Conservation (phyloP, 2,113 vertebrate genomes). For the Abramis brama region DNA sequence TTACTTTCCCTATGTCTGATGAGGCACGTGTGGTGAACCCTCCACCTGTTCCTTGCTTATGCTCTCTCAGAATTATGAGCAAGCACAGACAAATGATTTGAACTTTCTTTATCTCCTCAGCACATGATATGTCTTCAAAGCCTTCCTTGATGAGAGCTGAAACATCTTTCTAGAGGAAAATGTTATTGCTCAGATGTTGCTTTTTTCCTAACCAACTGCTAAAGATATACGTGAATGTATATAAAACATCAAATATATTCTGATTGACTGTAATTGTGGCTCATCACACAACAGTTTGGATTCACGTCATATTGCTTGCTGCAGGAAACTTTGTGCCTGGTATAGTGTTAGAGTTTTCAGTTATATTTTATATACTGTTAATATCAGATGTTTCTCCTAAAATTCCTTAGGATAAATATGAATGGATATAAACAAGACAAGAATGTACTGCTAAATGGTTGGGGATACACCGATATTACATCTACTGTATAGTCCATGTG, state of each 20-base stretch:
- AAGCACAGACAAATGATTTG: not conserved
- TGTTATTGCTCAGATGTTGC: constrained; percentile 1
- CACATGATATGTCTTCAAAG: not conserved
- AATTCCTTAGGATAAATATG: not conserved
- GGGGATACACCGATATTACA: not conserved
- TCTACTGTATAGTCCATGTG: not conserved
- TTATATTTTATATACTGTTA: not conserved
- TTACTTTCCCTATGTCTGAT: not conserved
- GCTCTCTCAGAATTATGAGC: not conserved
- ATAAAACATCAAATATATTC: not conserved
- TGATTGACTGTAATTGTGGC: not conserved
- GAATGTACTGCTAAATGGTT: not conserved
- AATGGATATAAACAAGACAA: not conserved
- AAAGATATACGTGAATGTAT: not conserved
- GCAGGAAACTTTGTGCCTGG: not conserved
- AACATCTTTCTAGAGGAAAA: constrained; percentile 4
- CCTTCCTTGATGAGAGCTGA: not conserved
- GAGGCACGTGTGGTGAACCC: not conserved
- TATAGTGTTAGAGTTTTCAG: not conserved
- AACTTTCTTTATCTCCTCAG: not conserved
- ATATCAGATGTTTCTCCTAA: not conserved
- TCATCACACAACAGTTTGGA: not conserved
- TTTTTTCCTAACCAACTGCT: not conserved
- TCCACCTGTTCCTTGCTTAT: not conserved
- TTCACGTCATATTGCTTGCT: not conserved